Base-by-base conservation (phyloP, 1,140 invertebrate species). In the Lepidurus arcticus region DNA sequence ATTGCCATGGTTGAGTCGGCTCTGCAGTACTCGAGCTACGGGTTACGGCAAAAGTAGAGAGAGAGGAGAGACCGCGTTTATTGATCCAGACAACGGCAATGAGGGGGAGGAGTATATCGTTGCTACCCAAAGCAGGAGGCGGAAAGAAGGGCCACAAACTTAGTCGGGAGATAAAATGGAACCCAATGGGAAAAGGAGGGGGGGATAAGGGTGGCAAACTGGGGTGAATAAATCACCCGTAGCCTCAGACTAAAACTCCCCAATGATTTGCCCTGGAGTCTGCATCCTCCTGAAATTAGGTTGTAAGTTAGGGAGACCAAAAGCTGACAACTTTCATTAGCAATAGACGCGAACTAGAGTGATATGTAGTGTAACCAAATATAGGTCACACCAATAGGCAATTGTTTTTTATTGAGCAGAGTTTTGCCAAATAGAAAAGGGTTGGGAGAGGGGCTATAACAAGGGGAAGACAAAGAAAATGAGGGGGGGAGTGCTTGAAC, bases 81-180 rank as follows among this genome's bases (percentile, higher is more conserved):
- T 65, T 65, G 53, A 65, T 65, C 53, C 53, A 65, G 53, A 65
- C 53, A 65, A 65, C 53, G 53, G 53, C 53, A 65, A 65, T 65
- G 53, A 65, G 53, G 13, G 53, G 53, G 53, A 65, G 53, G 53
- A n/a, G 13, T 65, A 21, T 13, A 65, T 65, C 53, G 53, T 65
- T 65, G 53, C 53, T 65, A 65, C 53, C 53, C 16, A 11, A 65
- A 65, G 53, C 53, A 65, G 16, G 53, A 65, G 53, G 53, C 53
- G 21, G 13, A 16, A 65, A 65, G 13, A 21, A 16, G 53, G 13
- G 53, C 53, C 13, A 65, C 53, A 1, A 65, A 65, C n/a, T 13
- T n/a, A 21, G 53, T 4, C 21, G 21, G 53, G 53, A 21, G 16
- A 21, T n/a, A 65, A 65, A 65, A 21, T n/a, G 16, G 8, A 13